These are phyloP conservation scores for Anhinga rufa DNA, from an alignment of 2,113 vertebrate species.

Conservation along the genomic window DNA sequence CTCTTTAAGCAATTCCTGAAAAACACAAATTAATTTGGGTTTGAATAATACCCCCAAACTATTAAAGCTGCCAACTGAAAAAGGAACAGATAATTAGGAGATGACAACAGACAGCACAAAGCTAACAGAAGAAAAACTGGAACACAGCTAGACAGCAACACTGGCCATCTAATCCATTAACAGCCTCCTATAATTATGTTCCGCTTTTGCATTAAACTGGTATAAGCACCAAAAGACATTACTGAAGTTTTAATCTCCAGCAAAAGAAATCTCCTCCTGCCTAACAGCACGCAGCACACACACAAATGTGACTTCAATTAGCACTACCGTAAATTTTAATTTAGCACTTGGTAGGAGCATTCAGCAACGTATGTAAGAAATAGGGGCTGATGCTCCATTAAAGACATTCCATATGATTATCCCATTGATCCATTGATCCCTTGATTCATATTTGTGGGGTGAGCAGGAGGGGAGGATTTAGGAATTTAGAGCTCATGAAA, in stretches of 20 bases:
- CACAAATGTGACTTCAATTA: slow-evolving; percentile 50
- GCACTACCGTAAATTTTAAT: slow-evolving; percentile 44
- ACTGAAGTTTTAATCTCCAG: slow-evolving; percentile 54
- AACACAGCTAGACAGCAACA: slow-evolving; percentile 21
- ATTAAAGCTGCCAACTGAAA: slow-evolving; percentile 44
- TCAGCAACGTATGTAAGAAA: background rate
- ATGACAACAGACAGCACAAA: slow-evolving; percentile 22
- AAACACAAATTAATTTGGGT: slow-evolving; percentile 59
- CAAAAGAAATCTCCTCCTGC: slow-evolving; percentile 30
- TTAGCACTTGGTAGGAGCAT: slow-evolving; percentile 56
- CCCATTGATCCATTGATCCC: slow-evolving; percentile 2
- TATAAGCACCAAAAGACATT: slow-evolving; percentile 49
- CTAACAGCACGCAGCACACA: slow-evolving; percentile 15
- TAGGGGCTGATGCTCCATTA: background rate
- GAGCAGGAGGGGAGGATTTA: background rate
- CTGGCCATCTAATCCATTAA: slow-evolving; percentile 45
- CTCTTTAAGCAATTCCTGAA: slow-evolving; percentile 45
- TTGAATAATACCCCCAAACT: slow-evolving; percentile 44
- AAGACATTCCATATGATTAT: background rate
- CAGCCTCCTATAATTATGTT: slow-evolving; percentile 50
- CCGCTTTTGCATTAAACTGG: slow-evolving; percentile 36
- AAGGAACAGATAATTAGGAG: slow-evolving; percentile 59
- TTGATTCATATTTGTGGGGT: background rate
- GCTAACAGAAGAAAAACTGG: slow-evolving; percentile 28
- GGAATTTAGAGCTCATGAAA: background rate